Percentiles rank a stretch among this genome's conserved stretches.
phyloP scores from a whole-genome alignment of 2,113 vertebrate genomes.

The Campylomormyrus tamandua region DNA sequence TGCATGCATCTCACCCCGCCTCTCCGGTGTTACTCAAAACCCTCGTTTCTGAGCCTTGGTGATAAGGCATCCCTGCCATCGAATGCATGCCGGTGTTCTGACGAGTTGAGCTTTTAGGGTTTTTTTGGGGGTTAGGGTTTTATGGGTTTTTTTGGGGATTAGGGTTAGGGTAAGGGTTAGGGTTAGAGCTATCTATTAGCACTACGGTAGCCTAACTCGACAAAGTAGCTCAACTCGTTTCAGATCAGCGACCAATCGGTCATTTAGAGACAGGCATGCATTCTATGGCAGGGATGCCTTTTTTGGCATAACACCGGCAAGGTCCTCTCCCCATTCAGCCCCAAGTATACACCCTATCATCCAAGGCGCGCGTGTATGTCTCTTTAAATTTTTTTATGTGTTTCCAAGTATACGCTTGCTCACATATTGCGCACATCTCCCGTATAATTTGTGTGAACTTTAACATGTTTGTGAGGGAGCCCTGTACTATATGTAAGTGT shows the following conservation, averaged over 20 bases:
- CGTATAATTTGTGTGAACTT: background rate
- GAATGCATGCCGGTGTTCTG: too few species aligned
- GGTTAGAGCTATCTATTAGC: too few species aligned
- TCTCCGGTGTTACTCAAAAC: background rate
- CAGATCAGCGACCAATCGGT: too few species aligned
- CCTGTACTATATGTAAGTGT: background rate
- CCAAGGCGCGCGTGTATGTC: background rate
- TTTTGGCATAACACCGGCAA: too few species aligned
- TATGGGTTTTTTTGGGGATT: too few species aligned
- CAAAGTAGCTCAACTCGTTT: too few species aligned
- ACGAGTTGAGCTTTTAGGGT: too few species aligned
- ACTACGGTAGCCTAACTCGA: too few species aligned
- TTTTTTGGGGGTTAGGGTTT: too few species aligned
- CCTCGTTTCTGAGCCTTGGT: background rate
- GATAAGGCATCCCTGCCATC: background rate
- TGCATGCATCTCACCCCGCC: background rate
- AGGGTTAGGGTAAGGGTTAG: too few species aligned
- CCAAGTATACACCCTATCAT: background rate
- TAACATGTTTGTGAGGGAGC: background rate
- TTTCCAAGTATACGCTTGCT: background rate
- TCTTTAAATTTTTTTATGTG: background rate
- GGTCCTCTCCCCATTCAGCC: background rate
- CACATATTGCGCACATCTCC: background rate
- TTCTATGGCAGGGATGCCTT: too few species aligned
- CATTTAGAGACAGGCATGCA: too few species aligned